Conservation (phyloP, 2,888 invertebrate genomes). For the Spicauda simplicius region DNA sequence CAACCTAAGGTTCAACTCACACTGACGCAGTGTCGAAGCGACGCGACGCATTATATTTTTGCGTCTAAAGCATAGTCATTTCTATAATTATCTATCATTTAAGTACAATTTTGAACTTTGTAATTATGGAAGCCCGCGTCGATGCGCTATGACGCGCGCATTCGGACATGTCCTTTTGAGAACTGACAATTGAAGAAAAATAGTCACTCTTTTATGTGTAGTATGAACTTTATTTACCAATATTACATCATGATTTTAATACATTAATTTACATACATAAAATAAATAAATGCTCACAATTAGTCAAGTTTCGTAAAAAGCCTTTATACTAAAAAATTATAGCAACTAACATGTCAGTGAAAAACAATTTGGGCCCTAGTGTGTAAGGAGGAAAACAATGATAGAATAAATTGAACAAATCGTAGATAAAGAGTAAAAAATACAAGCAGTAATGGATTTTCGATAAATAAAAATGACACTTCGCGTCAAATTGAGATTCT, state of each 20-base stretch:
- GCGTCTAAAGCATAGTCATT: too few species aligned
- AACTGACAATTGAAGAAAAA: neutral
- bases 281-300: slow-evolving; percentile 81
- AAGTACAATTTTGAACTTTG: too few species aligned
- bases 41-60: too few species aligned
- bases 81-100: too few species aligned
- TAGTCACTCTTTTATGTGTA: slow-evolving; percentile 17
- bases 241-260: slow-evolving; percentile 78
- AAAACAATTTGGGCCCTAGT: neutral
- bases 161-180: too few species aligned
- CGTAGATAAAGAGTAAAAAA: too few species aligned
- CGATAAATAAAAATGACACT: neutral
- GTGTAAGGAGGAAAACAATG: neutral
- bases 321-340: slow-evolving; percentile 52
- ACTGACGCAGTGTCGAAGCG: too few species aligned
- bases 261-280: slow-evolving; percentile 71
- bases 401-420: neutral
- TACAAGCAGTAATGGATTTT: slow-evolving; percentile 4
- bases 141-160: too few species aligned
- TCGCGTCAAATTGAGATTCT: neutral
- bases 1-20: too few species aligned
- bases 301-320: slow-evolving; percentile 67
- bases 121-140: too few species aligned
- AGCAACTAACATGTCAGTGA: slow-evolving; percentile 45
- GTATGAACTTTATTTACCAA: slow-evolving; percentile 78